A percentile compares a stretch with the other conserved stretches of the same genome.
These are phyloP conservation scores for Macropus fuliginosus DNA, from an alignment of 2,797 vertebrate species.

Conservation along the genomic window DNA sequence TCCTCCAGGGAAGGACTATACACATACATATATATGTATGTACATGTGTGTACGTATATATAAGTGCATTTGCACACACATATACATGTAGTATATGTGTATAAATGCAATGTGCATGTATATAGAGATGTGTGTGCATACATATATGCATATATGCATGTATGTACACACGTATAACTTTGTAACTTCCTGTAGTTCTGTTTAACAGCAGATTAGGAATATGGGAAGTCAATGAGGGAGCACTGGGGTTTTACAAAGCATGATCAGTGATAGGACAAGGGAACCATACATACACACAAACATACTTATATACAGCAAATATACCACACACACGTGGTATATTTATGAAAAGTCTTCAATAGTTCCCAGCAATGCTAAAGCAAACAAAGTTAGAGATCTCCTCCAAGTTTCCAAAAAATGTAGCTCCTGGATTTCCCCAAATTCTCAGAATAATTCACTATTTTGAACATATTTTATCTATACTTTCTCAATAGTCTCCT, in stretches of 20 bases:
- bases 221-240: background rate
- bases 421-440: background rate
- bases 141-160: too few species aligned
- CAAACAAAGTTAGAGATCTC: background rate
- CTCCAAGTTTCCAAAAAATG: background rate
- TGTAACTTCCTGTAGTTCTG: background rate
- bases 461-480: background rate
- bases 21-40: background rate
- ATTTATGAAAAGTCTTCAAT: background rate
- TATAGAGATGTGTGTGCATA: background rate
- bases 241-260: background rate
- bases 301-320: background rate
- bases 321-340: background rate
- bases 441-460: background rate
- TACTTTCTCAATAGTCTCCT: background rate
- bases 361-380: background rate
- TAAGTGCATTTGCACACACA: background rate
- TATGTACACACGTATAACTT: background rate
- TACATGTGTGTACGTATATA: background rate
- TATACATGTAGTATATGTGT: too few species aligned
- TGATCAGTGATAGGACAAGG: background rate
- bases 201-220: background rate
- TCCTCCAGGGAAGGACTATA: background rate
- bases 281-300: background rate
- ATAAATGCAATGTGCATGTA: background rate